Base-by-base conservation (phyloP, 2,797 vertebrate genomes). In the Melanotaenia parkinsoni region DNA sequence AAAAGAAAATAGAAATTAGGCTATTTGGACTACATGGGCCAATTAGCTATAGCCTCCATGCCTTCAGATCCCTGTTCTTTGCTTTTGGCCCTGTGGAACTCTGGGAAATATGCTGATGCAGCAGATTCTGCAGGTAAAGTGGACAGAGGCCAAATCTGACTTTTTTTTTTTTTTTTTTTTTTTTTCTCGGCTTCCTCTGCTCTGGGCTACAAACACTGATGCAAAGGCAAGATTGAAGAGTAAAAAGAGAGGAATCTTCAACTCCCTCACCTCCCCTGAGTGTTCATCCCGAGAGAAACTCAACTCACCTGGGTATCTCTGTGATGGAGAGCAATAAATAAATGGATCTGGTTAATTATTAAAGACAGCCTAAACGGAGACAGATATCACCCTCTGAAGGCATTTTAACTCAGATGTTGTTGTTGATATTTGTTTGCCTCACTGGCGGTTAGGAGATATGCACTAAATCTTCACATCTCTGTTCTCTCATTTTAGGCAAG, bases 291-390 rank as follows among this genome's bases (percentile, higher is more conserved):
- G 1, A 69, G 92, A 92, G 92, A 74, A 83, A 51, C 74, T 78
- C 78, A 91, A 80, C 88, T 93, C 92, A 94, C 93, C 90, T 91
- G 90, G 92, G 92, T 91, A 83, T 91, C 77, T 88, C 75, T 38
- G 53, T 74, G 82, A 76, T 60, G 77, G 80, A 87, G 69, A 80
- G 86, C 71, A 84, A 93, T 92, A 94, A 92, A 94, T 92, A 93
- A 86, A 92, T 88, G 83, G 74, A 88, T 84, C 37, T 66, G 77
- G 84, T 94, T 94, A 90, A 94, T 94, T 90, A 94, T 93, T 93
- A 87, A 95, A 93, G 84, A 90, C 88, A 88, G 90, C 91, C 89
- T 91, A 91, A 94, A 92, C 59, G 88, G 90, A 89, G 86, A 90
- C 81, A 88, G 84, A 92, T 85, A 30, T 66, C 73, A 88, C 91